Conservation (phyloP, 2,888 invertebrate species). For the Nematopogon swammerdamellus region DNA sequence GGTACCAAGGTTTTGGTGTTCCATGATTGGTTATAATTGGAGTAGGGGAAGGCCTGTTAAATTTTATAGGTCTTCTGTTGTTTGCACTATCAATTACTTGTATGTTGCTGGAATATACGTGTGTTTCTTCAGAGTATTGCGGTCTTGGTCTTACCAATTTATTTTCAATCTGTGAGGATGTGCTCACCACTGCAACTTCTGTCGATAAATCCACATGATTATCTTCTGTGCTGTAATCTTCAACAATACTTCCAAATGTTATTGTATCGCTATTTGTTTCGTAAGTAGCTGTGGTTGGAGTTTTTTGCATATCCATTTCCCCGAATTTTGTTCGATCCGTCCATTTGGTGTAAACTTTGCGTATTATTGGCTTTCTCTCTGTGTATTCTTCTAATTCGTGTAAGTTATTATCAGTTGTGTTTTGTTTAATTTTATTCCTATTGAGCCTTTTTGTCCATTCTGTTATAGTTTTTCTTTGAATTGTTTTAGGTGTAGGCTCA, state of each 20-base stretch:
- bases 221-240: slow-evolving; percentile 17
- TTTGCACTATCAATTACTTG: slow-evolving; percentile 22
- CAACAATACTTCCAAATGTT: slow-evolving; percentile 7
- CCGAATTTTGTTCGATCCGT: slow-evolving; percentile 43
- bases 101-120: slow-evolving; percentile 29
- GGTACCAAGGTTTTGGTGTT: slow-evolving; percentile 32
- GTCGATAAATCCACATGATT: slow-evolving; percentile 15
- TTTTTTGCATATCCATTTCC: slow-evolving; percentile 39
- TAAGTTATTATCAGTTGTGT: slow-evolving; percentile 7
- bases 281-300: slow-evolving; percentile 19
- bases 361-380: slow-evolving; percentile 28
- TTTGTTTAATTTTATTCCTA: slow-evolving; percentile 13
- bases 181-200: slow-evolving; percentile 12
- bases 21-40: slow-evolving; percentile 47
- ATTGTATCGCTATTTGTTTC: slow-evolving; percentile 16
- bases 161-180: background rate
- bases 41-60: slow-evolving; percentile 25
- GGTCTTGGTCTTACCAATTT: slow-evolving; percentile 18
- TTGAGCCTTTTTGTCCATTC: slow-evolving; percentile 11
- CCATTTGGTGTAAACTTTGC: slow-evolving; percentile 53
- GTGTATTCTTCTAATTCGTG: slow-evolving; percentile 7
- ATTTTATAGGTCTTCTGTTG: background rate
- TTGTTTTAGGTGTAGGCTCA: background rate
- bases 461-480: background rate
- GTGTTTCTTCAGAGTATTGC: slow-evolving; percentile 25